Percentiles rank a stretch among this genome's conserved stretches.
Evolutionary conservation across 2,888 invertebrate genomes (phyloP).

Genomic region (Anthophora plumipes): DNA sequence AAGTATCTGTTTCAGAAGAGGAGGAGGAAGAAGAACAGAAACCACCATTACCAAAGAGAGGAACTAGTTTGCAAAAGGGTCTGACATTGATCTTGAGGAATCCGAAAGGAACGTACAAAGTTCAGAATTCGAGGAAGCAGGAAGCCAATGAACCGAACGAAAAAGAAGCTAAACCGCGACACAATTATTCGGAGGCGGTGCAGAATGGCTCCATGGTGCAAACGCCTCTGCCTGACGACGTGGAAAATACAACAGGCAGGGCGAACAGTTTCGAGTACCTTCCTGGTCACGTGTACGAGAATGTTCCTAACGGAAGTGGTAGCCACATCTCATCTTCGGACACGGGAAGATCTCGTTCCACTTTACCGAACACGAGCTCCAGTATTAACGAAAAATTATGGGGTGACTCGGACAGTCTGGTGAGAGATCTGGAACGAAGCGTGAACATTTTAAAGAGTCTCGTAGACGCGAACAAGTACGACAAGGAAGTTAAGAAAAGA

Average conservation of each 20-base stretch:
- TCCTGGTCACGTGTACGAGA: constrained; percentile 86
- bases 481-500: constrained; percentile 87
- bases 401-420: constrained; percentile 84
- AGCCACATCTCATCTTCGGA: constrained; percentile 80
- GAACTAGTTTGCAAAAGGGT: constrained; percentile 75
- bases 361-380: constrained; percentile 83
- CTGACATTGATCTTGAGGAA: constrained; percentile 77
- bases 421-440: constrained; percentile 88
- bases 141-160: constrained; percentile 27
- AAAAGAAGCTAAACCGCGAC: constrained; percentile 78
- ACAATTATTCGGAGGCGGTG: constrained; percentile 79
- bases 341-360: constrained; percentile 81
- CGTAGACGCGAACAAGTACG: constrained; percentile 87
- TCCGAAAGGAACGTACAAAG: constrained; percentile 76
- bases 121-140: constrained; percentile 58
- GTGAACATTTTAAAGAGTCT: constrained; percentile 87
- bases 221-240: constrained; percentile 74
- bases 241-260: constrained; percentile 85
- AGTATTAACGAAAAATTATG: constrained; percentile 83
- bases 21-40: constrained; percentile 76
- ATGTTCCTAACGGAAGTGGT: constrained; percentile 81
- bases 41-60: constrained; percentile 78
- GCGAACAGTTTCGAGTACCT: constrained; percentile 90
- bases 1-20: constrained; percentile 80
- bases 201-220: constrained; percentile 69